Evolutionary conservation across 2,888 invertebrate genomes (phyloP).

Genomic region (Stenurella melanura): DNA sequence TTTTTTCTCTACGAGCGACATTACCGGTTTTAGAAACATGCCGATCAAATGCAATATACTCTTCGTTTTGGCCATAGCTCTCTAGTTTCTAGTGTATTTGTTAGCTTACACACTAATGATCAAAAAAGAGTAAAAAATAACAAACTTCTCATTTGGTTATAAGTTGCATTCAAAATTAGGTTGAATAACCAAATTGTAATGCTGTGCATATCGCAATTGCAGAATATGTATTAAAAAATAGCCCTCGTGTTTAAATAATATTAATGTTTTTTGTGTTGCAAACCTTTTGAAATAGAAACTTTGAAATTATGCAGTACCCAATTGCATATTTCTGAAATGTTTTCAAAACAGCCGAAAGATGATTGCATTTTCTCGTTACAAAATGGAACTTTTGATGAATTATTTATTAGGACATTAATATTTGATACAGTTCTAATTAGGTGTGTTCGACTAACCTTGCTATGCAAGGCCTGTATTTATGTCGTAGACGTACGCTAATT

Average conservation of each 20-base stretch:
- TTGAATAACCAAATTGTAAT: neutral
- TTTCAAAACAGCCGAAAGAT: neutral
- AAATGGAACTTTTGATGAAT: slow-evolving; percentile 6
- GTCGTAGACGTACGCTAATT: neutral
- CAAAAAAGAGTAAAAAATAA: too few species aligned
- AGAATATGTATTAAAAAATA: too few species aligned
- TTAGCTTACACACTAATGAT: too few species aligned
- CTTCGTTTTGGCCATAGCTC: too few species aligned
- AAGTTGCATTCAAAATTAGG: neutral
- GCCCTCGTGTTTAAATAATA: neutral
- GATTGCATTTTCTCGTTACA: neutral
- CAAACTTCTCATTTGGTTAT: too few species aligned
- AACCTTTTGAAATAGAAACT: neutral
- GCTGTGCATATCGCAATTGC: neutral
- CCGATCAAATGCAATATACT: too few species aligned
- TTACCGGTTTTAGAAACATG: too few species aligned
- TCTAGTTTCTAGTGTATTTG: too few species aligned
- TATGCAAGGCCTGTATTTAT: neutral
- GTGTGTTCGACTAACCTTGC: neutral
- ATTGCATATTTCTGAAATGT: neutral
- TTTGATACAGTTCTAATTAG: slow-evolving; percentile 4
- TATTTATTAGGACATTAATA: slow-evolving; percentile 17
- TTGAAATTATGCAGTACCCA: neutral
- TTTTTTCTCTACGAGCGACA: too few species aligned
- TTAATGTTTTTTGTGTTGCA: neutral